Evolutionary conservation across 1,140 invertebrate genomes (phyloP).

Genomic region (Drosophila tropicalis): DNA sequence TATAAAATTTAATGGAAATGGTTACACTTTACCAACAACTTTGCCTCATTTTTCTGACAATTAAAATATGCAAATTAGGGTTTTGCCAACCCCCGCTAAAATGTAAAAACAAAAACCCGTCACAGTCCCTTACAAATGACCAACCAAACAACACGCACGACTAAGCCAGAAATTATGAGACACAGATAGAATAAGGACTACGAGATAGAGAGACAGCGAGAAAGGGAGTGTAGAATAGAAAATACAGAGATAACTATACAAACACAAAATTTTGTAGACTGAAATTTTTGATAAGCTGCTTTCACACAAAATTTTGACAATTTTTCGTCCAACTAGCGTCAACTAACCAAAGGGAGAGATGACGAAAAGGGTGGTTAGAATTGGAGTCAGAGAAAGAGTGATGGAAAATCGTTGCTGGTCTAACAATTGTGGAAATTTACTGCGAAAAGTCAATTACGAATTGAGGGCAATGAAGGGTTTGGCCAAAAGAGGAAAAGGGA

Average conservation of each 20-base stretch:
- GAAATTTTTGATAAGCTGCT: slow-evolving; percentile 69
- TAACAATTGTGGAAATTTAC: slow-evolving; percentile 66
- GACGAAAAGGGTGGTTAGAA: not conserved
- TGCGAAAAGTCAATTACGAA: slow-evolving; percentile 70
- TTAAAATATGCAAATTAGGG: slow-evolving; percentile 70
- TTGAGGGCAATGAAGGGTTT: not conserved
- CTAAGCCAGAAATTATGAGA: slow-evolving; percentile 22
- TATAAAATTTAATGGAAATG: slow-evolving; percentile 31
- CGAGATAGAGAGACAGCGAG: slow-evolving; percentile 21
- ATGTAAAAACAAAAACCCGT: not conserved
- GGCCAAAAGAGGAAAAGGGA: slow-evolving; percentile 10
- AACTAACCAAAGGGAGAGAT: slow-evolving; percentile 46
- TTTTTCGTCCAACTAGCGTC: slow-evolving; percentile 41
- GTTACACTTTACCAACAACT: slow-evolving; percentile 3
- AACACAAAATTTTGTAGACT: slow-evolving; percentile 56
- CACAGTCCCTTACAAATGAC: slow-evolving; percentile 39
- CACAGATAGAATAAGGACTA: not conserved
- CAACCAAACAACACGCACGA: slow-evolving; percentile 60
- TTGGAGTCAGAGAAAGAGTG: not conserved
- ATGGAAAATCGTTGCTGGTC: slow-evolving; percentile 16
- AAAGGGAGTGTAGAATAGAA: not conserved
- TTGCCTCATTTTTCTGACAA: slow-evolving; percentile 43
- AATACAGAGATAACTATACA: slow-evolving; percentile 24
- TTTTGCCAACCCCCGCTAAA: slow-evolving; percentile 16
- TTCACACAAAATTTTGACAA: slow-evolving; percentile 66